Conservation (phyloP, 2,888 invertebrate genomes). For the Beris morrisii region DNA sequence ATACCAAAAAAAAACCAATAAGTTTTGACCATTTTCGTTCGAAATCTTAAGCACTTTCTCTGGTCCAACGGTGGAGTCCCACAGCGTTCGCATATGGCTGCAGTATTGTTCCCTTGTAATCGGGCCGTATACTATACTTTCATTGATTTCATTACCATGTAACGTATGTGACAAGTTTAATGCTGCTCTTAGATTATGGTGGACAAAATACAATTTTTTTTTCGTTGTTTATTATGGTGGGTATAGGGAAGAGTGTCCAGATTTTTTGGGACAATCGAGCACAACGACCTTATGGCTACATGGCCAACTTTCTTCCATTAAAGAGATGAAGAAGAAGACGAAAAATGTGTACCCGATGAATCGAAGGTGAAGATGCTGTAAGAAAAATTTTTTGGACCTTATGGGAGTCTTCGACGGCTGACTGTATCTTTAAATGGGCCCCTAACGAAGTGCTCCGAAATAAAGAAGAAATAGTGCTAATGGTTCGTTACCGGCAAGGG, state of each 20-base stretch:
- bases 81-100: slow-evolving; percentile 7
- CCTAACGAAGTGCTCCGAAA: slow-evolving; percentile 3
- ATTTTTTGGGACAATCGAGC: slow-evolving; percentile 1
- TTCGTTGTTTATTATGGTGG: too few relatives aligned
- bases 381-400: neutral
- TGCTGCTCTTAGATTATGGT: neutral
- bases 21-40: too few relatives aligned
- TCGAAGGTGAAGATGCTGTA: too few relatives aligned
- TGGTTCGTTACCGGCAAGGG: slow-evolving; percentile 4
- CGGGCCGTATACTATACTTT: slow-evolving; percentile 3
- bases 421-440: slow-evolving; percentile 3
- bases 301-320: slow-evolving; percentile 13
- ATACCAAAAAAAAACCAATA: too few relatives aligned
- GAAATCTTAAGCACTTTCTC: slow-evolving; percentile 4
- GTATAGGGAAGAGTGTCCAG: too few relatives aligned
- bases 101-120: neutral
- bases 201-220: too few relatives aligned
- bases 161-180: slow-evolving; percentile 1
- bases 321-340: neutral
- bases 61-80: neutral
- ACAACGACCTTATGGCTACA: slow-evolving; percentile 1
- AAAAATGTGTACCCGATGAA: too few relatives aligned
- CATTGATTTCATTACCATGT: slow-evolving; percentile 3
- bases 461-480: neutral
- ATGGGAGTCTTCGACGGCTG: neutral